Evolutionary conservation across 2,888 invertebrate species (phyloP), one percentile per base, ranked within the genome.

Genomic region (Zonitis immaculata): DNA sequence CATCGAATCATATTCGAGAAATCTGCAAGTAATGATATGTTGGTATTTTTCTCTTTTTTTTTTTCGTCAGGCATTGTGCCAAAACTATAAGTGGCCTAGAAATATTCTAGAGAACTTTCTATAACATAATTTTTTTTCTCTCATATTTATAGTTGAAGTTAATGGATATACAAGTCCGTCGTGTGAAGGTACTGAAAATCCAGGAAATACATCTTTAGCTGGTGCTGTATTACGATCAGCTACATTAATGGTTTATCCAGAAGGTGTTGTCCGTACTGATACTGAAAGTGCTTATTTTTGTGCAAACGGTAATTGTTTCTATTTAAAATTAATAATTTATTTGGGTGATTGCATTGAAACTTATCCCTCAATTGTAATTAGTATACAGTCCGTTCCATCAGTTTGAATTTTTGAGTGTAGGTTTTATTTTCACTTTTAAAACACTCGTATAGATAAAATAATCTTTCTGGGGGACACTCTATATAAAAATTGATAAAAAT

Each of bases 201-300:
- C 79, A 0, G 79, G 79, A 2, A 83, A 83, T 60, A 80, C 82
- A 61, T 80, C 81, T 0, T 71, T 84, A 25, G 82, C 83, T 0
- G 84, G 84, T 1, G 81, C 83, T 11, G 83, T 84, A 20, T 79
- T 83, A 53, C 76, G 82, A 42, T 83, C 83, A 0, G 83, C 82
- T 1, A 80, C 81, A 47, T 80, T 84, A 27, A 70, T 80, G 45
- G 84, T 85, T 3, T 77, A 81, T 9, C 82, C 84, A 1, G 85
- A 85, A 68, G 85, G 85, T 9, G 73, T 83, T 0, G 80, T 82
- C 35, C 77, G 80, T 55, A 82, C 81, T n/a, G 83, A 84, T 61
- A 85, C 84, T 0, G 84, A 85, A 68, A 85, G 84, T 63, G 85
- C 85, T 8, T 85, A 85, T 69, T 85, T 85, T 70, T 85, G 85